Percentiles rank a stretch among this genome's conserved stretches.
Conservation (phyloP, 2,113 vertebrate genomes). For the Xiphophorus couchianus region DNA sequence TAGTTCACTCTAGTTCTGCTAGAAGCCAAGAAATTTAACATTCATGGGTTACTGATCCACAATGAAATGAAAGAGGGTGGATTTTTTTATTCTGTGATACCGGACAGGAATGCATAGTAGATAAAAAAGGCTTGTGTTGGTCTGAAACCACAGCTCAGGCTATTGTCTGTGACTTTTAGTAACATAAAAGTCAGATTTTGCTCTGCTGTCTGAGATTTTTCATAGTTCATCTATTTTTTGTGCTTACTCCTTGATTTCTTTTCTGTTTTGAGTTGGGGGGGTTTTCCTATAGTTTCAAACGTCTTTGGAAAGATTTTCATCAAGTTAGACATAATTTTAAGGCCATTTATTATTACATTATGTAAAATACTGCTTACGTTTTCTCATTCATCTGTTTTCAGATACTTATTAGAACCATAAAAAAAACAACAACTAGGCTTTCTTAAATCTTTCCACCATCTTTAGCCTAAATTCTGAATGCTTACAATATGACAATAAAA, state of each 20-base stretch:
- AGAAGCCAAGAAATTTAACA: background rate
- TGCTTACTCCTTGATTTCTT: too few species aligned
- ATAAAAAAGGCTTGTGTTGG: background rate
- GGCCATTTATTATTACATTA: background rate
- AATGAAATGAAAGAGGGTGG: background rate
- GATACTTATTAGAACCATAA: constrained; percentile 13
- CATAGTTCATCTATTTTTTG: background rate
- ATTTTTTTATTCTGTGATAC: background rate
- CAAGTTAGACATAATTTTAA: background rate
- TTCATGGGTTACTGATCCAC: background rate
- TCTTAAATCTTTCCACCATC: constrained; percentile 32
- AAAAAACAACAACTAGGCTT: background rate
- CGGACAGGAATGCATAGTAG: background rate
- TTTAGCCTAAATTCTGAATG: constrained; percentile 54
- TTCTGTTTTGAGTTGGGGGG: background rate
- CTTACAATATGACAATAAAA: constrained; percentile 56
- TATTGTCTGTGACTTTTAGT: background rate
- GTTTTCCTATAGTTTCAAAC: background rate
- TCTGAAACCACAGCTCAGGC: background rate
- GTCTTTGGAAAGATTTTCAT: too few species aligned
- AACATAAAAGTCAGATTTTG: background rate
- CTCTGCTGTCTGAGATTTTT: background rate
- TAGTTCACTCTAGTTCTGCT: background rate
- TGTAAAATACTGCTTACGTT: constrained; percentile 18
- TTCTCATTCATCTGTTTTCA: constrained; percentile 15